Evolutionary conservation across 2,797 vertebrate genomes (phyloP), one percentile per base, ranked within the genome.

Genomic region (Paguma larvata): DNA sequence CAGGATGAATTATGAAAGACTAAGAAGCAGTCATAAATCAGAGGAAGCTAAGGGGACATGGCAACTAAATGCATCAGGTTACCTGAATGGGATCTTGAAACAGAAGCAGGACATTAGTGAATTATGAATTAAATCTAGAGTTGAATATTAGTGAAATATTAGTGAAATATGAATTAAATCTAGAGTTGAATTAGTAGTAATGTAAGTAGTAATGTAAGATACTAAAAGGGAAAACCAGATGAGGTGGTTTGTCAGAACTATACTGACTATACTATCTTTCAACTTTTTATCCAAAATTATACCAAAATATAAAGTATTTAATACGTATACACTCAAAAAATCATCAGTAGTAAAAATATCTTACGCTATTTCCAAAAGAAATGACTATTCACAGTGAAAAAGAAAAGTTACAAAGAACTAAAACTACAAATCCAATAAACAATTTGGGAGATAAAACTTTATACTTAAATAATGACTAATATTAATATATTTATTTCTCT

Each of bases 11-110:
- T 32, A 79, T 30, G 13, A 51, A 62, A 41, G 5, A 41, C 7
- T 41, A 15, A 62, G 16, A 79, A 89, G 65, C 46, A 30, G 15
- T 63, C 27, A 46, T 41, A 70, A 44, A 53, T 3, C 18, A 63
- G 27, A 72, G 30, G 5, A 3, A 38, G 15, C 2, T 5, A 15
- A 41, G 5, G 12, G 38, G 14, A 46, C 0, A 0, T 4, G 38
- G 38, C 14, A 65, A 23, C 6, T 32, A 44, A 89, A 77, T 18
- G 34, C 16, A 46, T 9, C 4, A 13, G 27, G 14, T 27, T 15
- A n/a, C 38, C 16, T 72, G 51, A 70, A 23, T 23, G 6, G 13
- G 16, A 38, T 46, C 44, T 44, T 18, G 19, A n/a, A 77, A 62
- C 9, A 5, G 23, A 44, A 89, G 32, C 30, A 21, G 18, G 30